A percentile compares a stretch with the other conserved stretches of the same genome.
These are phyloP conservation scores for Amblyteles armatorius DNA, from an alignment of 2,888 invertebrate species.

Conservation along the genomic window DNA sequence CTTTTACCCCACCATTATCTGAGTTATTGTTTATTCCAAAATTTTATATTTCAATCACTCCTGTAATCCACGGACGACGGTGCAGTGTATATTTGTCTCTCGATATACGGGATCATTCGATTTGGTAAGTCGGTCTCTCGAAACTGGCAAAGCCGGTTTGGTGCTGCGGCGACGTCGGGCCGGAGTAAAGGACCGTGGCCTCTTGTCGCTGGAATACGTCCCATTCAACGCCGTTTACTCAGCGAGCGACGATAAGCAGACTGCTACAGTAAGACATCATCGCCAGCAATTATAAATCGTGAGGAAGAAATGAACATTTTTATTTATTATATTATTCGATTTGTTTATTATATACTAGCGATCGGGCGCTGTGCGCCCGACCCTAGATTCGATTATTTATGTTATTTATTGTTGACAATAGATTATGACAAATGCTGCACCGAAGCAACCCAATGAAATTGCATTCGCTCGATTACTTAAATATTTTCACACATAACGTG, in stretches of 20 bases:
- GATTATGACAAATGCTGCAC: too few relatives aligned
- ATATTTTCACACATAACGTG: too few relatives aligned
- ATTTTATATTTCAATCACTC: background rate
- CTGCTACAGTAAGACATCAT: background rate
- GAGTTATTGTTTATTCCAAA: constrained; percentile 5
- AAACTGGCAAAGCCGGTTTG: constrained; percentile 46
- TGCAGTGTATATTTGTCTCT: background rate
- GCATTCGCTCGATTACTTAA: too few relatives aligned
- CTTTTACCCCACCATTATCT: background rate
- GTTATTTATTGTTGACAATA: too few relatives aligned
- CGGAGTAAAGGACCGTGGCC: background rate
- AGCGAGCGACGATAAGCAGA: background rate
- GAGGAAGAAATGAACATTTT: background rate
- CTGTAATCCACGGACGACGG: background rate
- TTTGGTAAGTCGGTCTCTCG: constrained; percentile 23
- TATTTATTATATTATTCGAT: background rate
- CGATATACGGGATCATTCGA: background rate
- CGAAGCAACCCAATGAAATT: too few relatives aligned
- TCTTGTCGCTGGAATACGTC: background rate
- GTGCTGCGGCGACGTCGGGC: background rate
- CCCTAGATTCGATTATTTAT: too few relatives aligned
- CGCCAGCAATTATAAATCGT: background rate
- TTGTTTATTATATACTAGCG: too few relatives aligned
- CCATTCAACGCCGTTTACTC: background rate
- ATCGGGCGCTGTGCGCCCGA: too few relatives aligned